Percentiles rank a stretch among this genome's conserved stretches.
Evolutionary conservation across 1,140 invertebrate genomes (phyloP).

Genomic region (Drosophila tsacasi): DNA sequence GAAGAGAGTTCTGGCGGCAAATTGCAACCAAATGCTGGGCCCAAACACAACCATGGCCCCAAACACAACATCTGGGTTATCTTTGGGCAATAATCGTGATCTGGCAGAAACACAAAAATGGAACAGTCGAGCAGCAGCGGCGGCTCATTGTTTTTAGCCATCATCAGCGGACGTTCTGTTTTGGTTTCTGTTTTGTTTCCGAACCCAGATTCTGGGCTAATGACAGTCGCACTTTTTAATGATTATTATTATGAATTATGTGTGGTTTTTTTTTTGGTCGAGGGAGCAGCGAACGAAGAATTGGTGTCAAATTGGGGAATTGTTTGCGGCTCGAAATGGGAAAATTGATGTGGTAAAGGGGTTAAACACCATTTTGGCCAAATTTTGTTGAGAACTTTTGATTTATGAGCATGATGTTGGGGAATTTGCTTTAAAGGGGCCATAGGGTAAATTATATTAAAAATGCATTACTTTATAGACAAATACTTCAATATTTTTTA

Average conservation of each 20-base stretch:
- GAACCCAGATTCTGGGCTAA: constrained; percentile 68
- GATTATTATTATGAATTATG: constrained; percentile 75
- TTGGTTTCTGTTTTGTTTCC: constrained; percentile 29
- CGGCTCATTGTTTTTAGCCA: constrained; percentile 44
- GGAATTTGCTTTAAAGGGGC: not conserved
- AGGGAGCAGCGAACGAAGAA: constrained; percentile 36
- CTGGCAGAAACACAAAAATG: constrained; percentile 55
- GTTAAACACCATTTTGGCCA: constrained; percentile 26
- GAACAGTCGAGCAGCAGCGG: constrained; percentile 30
- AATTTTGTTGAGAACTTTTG: constrained; percentile 13
- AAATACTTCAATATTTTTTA: no score
- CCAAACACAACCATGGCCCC: constrained; percentile 14
- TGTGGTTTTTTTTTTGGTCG: constrained; percentile 38
- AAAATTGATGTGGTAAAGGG: constrained; percentile 31
- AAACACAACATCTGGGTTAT: constrained; percentile 60
- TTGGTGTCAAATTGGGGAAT: constrained; percentile 67
- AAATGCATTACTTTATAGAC: not conserved
- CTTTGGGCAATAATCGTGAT: constrained; percentile 68
- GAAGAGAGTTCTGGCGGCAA: constrained; percentile 46
- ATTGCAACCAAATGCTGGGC: constrained; percentile 43
- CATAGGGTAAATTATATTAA: not conserved
- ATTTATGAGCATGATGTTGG: constrained; percentile 9
- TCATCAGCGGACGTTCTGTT: constrained; percentile 40
- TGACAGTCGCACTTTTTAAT: constrained; percentile 75
- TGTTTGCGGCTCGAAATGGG: constrained; percentile 28